Percentiles rank a stretch among this genome's conserved stretches.
These are phyloP conservation scores for Parauchenoglanis ngamensis DNA, from an alignment of 2,797 vertebrate genomes.

Conservation along the genomic window DNA sequence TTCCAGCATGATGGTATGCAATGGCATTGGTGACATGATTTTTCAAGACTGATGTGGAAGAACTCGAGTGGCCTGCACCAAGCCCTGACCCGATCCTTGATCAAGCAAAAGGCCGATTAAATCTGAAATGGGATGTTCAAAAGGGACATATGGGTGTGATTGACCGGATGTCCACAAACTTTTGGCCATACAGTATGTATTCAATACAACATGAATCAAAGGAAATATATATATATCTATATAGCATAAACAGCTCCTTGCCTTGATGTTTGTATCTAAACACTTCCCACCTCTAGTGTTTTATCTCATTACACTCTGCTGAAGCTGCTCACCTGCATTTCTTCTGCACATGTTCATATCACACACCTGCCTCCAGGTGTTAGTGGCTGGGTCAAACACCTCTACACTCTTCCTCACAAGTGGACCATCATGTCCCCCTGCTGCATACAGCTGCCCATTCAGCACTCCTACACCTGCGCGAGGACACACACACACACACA, in stretches of 20 bases:
- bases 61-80: not conserved
- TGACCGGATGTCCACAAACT: not conserved
- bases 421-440: conserved; percentile 92
- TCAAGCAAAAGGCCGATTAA: not conserved
- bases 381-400: conserved; percentile 87
- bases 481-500: not conserved
- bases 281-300: not conserved
- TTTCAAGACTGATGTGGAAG: not conserved
- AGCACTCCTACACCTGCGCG: conserved; percentile 89
- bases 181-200: too few species aligned
- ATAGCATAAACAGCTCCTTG: not conserved
- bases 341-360: conserved; percentile 98
- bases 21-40: not conserved
- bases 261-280: not conserved
- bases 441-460: conserved; percentile 88
- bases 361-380: conserved; percentile 90
- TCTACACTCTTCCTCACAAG: conserved; percentile 97
- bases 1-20: too few species aligned
- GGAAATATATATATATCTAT: too few species aligned
- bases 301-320: not conserved
- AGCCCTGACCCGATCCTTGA: not conserved
- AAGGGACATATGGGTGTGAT: not conserved
- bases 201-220: too few species aligned
- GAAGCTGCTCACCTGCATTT: conserved; percentile 84
- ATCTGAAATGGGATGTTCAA: not conserved